Conservation (phyloP, 1,140 invertebrate species). For the Lepidurus couesii region DNA sequence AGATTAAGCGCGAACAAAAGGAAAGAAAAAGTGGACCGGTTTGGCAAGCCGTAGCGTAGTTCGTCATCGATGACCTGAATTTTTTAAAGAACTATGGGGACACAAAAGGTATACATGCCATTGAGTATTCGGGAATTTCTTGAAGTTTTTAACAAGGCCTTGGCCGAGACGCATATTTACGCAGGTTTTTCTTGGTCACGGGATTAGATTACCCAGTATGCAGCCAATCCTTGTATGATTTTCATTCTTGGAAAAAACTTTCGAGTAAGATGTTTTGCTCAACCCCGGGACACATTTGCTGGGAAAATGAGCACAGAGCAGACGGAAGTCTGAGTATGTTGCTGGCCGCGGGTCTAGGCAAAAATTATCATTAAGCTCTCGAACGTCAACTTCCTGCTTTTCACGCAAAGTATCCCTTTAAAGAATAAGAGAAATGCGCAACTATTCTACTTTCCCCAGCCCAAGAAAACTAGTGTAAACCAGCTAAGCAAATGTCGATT, state of each 20-base stretch:
- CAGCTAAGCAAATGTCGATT: background rate
- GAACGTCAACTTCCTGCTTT: background rate
- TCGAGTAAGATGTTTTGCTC: background rate
- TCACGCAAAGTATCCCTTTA: background rate
- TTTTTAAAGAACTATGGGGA: background rate
- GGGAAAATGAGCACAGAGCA: too few relatives aligned
- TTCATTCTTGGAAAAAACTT: background rate
- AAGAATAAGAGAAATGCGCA: slow-evolving; percentile 12
- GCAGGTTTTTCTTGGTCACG: background rate
- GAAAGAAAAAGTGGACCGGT: slow-evolving; percentile 15
- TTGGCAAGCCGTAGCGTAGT: background rate
- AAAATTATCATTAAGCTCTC: background rate
- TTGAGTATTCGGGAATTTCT: background rate
- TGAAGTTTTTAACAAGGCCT: background rate
- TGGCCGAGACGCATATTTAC: too few relatives aligned
- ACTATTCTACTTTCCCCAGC: slow-evolving; percentile 18
- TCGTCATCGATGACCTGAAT: slow-evolving; percentile 4
- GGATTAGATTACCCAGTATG: background rate
- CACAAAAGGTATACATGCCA: background rate
- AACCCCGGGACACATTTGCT: too few relatives aligned
- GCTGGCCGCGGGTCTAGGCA: background rate
- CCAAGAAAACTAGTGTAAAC: background rate
- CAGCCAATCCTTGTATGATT: background rate
- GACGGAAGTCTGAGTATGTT: background rate
- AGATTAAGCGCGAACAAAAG: background rate